Evolutionary conservation across 2,888 invertebrate species (phyloP).

Genomic region (Aquatica leii): DNA sequence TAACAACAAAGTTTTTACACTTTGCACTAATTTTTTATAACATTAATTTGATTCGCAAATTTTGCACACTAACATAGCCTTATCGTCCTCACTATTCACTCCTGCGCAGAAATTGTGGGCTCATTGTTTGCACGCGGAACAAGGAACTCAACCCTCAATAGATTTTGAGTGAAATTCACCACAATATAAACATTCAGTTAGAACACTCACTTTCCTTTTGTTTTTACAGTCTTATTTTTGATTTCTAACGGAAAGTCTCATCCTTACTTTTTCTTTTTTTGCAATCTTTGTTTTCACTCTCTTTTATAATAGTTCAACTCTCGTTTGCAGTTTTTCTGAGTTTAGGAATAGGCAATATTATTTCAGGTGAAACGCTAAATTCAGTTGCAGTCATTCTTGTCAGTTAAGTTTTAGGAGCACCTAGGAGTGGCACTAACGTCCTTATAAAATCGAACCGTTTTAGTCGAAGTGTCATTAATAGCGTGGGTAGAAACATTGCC

Average conservation of each 20-base stretch:
- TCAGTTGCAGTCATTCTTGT: too few relatives aligned
- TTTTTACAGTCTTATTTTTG: background rate
- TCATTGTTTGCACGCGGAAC: constrained; percentile 4
- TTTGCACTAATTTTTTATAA: background rate
- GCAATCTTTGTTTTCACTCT: background rate
- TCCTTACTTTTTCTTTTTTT: background rate
- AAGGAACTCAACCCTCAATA: background rate
- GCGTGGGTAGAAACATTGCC: background rate
- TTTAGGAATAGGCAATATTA: too few relatives aligned
- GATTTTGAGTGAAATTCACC: background rate
- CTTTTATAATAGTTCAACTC: background rate
- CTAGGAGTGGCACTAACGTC: too few relatives aligned
- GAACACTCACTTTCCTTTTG: background rate
- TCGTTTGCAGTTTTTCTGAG: too few relatives aligned
- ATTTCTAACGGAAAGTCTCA: too few relatives aligned
- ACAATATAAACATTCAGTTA: constrained; percentile 4
- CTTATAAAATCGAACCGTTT: too few relatives aligned
- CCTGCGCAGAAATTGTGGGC: constrained; percentile 5
- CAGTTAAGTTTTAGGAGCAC: too few relatives aligned
- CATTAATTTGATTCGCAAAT: background rate
- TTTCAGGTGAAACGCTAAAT: too few relatives aligned
- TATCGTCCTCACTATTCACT: constrained; percentile 6
- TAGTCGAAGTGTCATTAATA: background rate
- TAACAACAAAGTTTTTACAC: background rate
- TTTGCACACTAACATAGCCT: background rate